Conservation (phyloP, 2,888 invertebrate genomes). For the Julus scandinavius region DNA sequence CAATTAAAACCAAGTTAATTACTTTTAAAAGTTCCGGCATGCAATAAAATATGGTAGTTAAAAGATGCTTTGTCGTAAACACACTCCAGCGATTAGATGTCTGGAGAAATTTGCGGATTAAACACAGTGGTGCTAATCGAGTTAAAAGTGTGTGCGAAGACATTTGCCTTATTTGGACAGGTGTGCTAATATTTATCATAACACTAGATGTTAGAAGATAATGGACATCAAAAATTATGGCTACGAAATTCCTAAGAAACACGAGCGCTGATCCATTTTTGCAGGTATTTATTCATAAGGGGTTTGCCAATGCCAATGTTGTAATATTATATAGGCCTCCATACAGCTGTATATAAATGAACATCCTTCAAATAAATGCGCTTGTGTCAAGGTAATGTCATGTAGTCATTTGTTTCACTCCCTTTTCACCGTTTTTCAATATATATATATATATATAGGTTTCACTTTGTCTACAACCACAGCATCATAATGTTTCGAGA, state of each 20-base stretch:
- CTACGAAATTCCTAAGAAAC: background rate
- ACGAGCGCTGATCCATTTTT: background rate
- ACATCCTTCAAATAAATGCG: slow-evolving; percentile 29
- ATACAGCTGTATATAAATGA: background rate
- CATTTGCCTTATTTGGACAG: background rate
- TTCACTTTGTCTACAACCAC: slow-evolving; percentile 1
- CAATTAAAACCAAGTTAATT: background rate
- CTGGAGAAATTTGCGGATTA: background rate
- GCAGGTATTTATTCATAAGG: background rate
- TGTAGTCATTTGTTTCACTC: slow-evolving; percentile 25
- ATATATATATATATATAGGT: too few species aligned
- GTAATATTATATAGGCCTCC: slow-evolving; percentile 3
- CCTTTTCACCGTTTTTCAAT: slow-evolving; percentile 29
- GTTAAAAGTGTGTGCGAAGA: background rate
- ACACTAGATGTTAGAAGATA: background rate
- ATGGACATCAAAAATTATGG: background rate
- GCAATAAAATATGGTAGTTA: background rate
- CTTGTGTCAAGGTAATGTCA: slow-evolving; percentile 25
- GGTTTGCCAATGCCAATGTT: background rate
- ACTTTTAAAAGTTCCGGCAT: background rate
- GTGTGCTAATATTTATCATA: background rate
- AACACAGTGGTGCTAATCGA: background rate
- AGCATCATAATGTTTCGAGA: slow-evolving; percentile 44
- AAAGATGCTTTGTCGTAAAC: background rate
- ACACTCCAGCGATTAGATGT: too few species aligned